Percentiles rank a stretch among this genome's conserved stretches.
Evolutionary conservation across 2,797 vertebrate genomes (phyloP).

Genomic region (Coreius guichenoti): DNA sequence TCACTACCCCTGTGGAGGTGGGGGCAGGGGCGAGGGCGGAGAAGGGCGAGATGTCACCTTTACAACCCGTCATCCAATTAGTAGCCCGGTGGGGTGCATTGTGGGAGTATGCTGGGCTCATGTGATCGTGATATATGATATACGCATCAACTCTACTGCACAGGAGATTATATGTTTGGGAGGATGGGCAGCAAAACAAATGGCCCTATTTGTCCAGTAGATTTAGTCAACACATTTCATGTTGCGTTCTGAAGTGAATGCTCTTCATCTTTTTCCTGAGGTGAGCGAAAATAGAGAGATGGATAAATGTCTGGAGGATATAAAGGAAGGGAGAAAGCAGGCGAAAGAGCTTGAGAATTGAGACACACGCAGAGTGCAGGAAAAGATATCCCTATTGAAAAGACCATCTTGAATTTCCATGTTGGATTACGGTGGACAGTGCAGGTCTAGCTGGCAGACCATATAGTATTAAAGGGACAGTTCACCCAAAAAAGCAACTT

Average conservation of each 20-base stretch:
- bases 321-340: slow-evolving; percentile 1
- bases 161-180: slow-evolving; percentile 14
- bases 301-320: slow-evolving; percentile 20
- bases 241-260: neutral
- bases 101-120: neutral
- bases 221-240: slow-evolving; percentile 31
- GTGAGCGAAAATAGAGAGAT: slow-evolving; percentile 16
- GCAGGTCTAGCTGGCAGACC: neutral
- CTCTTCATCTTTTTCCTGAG: slow-evolving; percentile 46
- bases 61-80: slow-evolving; percentile 16
- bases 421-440: neutral
- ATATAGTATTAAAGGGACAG: neutral
- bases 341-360: neutral
- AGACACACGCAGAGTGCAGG: neutral
- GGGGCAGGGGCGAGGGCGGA: neutral
- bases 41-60: slow-evolving; percentile 17
- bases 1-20: slow-evolving; percentile 42
- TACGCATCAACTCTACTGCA: neutral
- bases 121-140: slow-evolving; percentile 41
- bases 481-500: neutral
- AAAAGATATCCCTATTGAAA: neutral
- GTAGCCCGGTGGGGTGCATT: slow-evolving; percentile 12
- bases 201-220: slow-evolving; percentile 27
- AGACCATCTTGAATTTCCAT: neutral
- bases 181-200: slow-evolving; percentile 39